Percentiles rank a stretch among this genome's conserved stretches.
phyloP scores from a whole-genome alignment of 2,888 invertebrate species.

The Torymus tubicola region DNA sequence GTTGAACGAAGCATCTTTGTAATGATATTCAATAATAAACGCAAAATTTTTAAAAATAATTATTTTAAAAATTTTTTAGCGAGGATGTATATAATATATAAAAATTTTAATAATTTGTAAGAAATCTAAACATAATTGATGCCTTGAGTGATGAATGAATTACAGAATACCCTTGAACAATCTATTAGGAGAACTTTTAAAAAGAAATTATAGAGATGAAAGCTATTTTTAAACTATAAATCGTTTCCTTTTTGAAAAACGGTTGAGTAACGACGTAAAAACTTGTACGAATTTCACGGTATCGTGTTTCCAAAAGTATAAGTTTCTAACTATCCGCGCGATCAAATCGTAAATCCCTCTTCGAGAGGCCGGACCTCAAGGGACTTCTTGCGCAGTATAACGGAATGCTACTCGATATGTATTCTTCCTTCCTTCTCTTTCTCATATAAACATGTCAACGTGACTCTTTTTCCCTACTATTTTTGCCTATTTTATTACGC shows the following conservation, averaged over 20 bases:
- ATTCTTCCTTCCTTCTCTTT: constrained; percentile 26
- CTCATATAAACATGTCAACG: neutral
- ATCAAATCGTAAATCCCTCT: constrained; percentile 49
- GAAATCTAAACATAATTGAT: too few relatives aligned
- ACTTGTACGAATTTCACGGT: constrained; percentile 22
- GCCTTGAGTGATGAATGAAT: neutral
- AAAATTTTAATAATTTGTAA: too few relatives aligned
- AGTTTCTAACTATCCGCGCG: constrained; percentile 47
- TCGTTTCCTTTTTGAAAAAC: constrained; percentile 34
- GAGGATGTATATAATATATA: too few relatives aligned
- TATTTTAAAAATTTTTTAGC: too few relatives aligned
- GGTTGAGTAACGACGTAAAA: constrained; percentile 42
- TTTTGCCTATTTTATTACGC: neutral
- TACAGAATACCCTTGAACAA: constrained; percentile 21
- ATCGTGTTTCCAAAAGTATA: constrained; percentile 47
- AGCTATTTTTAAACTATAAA: constrained; percentile 38
- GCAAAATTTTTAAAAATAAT: too few relatives aligned
- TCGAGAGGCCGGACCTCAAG: constrained; percentile 33
- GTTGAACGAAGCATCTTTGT: too few relatives aligned
- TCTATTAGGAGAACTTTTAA: neutral
- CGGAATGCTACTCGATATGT: constrained; percentile 53
- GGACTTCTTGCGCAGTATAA: constrained; percentile 44
- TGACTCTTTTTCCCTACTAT: neutral
- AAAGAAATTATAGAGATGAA: constrained; percentile 18
- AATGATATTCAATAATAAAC: too few relatives aligned